Evolutionary conservation across 1,140 invertebrate species (phyloP), one percentile per base, ranked within the genome.

Genomic region (Augochlora pura): DNA sequence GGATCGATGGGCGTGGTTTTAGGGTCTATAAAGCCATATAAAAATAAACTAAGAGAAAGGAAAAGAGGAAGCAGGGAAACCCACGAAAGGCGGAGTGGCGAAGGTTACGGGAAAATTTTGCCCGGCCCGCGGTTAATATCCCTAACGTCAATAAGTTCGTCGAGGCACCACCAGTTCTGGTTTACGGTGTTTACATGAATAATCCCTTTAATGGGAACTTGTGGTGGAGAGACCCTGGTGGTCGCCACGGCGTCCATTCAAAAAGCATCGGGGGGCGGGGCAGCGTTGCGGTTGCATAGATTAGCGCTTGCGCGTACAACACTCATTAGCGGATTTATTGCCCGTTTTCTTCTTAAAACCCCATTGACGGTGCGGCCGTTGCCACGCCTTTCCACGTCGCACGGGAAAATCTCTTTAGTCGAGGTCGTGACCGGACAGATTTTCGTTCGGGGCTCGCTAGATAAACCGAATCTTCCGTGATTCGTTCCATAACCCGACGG

Each of bases 261-360:
- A 77, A 6, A 59, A 21, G 14, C 49, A 46, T 5, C 21, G 73
- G 64, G 73, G 64, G 85, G 87, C 86, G 86, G 80, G 68, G 77
- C 82, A 79, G 27, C 63, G 63, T 88, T 88, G 87, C 65, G 86
- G 84, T 90, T 86, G 83, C 81, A 88, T 88, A 87, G 84, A 91
- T 90, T 90, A 91, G 81, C 86, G 86, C 84, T 81, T 88, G 83
- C 81, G 84, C 87, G 67, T 42, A 84, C 81, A 87, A 87, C 82
- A 86, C 76, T 90, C 85, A 88, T 90, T 91, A 90, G 83, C 83
- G 83, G 80, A 89, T 91, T 91, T 90, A 87, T 88, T 88, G 59
- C 85, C 84, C 69, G 64, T 83, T 85, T 90, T 78, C 66, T 77
- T 27, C 54, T 65, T 83, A 87, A 90, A 86, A 75, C 76, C 49